A percentile compares a stretch with the other conserved stretches of the same genome.
Conservation (phyloP, 2,888 invertebrate genomes). For the Dione juno region DNA sequence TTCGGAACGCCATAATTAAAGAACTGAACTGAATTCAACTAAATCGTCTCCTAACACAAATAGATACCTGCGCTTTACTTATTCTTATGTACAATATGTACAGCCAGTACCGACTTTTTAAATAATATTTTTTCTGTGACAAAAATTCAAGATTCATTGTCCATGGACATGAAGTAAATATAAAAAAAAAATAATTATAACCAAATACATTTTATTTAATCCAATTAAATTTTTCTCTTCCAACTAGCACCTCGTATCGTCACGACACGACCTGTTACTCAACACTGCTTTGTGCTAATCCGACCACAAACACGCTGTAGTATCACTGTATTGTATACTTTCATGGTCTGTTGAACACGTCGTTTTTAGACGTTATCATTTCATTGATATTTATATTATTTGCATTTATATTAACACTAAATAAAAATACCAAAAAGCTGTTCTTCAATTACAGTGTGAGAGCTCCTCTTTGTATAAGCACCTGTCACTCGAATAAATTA, state of each 20-base stretch:
- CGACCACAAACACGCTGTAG: slow-evolving; percentile 53
- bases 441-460: neutral
- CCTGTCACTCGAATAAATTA: slow-evolving; percentile 2
- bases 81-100: too few relatives aligned
- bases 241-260: slow-evolving; percentile 50
- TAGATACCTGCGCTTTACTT: too few relatives aligned
- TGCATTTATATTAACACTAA: neutral
- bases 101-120: too few relatives aligned
- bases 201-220: neutral
- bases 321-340: slow-evolving; percentile 53
- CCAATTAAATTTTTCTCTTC: neutral
- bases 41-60: too few relatives aligned
- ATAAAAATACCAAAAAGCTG: neutral
- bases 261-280: slow-evolving; percentile 55
- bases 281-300: slow-evolving; percentile 51
- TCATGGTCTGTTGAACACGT: slow-evolving; percentile 62
- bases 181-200: too few relatives aligned
- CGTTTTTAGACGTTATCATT: slow-evolving; percentile 42
- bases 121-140: too few relatives aligned
- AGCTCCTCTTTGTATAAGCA: neutral
- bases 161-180: too few relatives aligned
- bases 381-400: slow-evolving; percentile 33
- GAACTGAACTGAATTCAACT: too few relatives aligned
- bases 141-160: too few relatives aligned
- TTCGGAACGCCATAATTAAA: too few relatives aligned